phyloP scores from a whole-genome alignment of 2,113 vertebrate species.

The Bubalus kerabau region DNA sequence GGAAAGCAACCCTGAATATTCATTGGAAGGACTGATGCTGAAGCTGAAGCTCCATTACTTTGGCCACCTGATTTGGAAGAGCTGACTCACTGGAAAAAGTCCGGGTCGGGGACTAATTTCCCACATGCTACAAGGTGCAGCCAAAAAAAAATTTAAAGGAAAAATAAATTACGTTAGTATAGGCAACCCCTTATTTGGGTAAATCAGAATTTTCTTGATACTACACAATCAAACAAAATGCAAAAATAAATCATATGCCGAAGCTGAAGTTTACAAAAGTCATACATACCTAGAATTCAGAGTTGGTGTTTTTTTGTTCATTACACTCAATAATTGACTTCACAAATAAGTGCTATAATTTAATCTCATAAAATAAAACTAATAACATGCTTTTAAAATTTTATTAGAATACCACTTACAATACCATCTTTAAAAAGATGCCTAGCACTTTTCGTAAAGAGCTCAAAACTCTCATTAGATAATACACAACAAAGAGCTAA shows the following conservation, averaged over 20 bases:
- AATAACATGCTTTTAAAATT: not conserved
- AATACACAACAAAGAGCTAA: not conserved
- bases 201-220: conserved; percentile 10
- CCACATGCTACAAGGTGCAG: not conserved
- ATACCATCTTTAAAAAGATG: not conserved
- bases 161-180: not conserved
- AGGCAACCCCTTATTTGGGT: not conserved
- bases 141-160: not conserved
- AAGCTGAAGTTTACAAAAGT: not conserved
- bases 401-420: not conserved
- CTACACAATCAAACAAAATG: not conserved
- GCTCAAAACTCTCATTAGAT: not conserved
- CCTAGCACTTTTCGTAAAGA: not conserved
- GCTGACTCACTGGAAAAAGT: not conserved
- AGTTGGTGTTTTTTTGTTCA: not conserved
- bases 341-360: not conserved
- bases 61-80: not conserved
- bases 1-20: not conserved
- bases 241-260: not conserved
- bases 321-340: not conserved
- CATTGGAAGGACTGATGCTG: not conserved
- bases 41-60: not conserved
- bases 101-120: not conserved
- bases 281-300: not conserved
- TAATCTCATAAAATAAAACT: not conserved